Base-by-base conservation (phyloP, 2,888 invertebrate genomes). In the Tuberolachnus salignus region DNA sequence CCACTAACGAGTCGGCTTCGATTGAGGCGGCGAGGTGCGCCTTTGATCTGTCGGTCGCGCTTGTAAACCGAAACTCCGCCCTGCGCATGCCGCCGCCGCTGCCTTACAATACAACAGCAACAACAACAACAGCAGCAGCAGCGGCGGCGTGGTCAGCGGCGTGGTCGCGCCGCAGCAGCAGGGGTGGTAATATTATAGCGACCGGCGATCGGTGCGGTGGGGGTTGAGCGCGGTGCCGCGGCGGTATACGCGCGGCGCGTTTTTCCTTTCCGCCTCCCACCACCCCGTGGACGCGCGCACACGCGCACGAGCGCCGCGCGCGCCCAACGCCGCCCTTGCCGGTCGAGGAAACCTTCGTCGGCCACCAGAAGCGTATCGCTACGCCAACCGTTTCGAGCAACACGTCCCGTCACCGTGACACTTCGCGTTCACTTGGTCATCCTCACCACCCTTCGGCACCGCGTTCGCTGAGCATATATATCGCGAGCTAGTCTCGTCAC, bases 61-160 rank as follows among this genome's bases (percentile, higher is more conserved):
- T 57, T n/a, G 70, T 55, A 42, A 70, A 23, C 70, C 70, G 57
- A 71, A 71, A 71, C 70, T 71, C 70, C 70, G 70, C 70, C 23
- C 66, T 42, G 42, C 42, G 55, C 53, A 14, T 34, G 19, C 4
- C 13, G 3, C 44, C 1, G 14, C 9, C 69, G 51, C 34, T 34
- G 61, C 11, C 6, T n/a, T 8, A 4, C 21, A 21, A 21, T 1
- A 64, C 21, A 23, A 19, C 42, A 19, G 8, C 6, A 44, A 3
- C n/a, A n/a, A n/a, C n/a, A n/a, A n/a, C n/a, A n/a, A n/a, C n/a
- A n/a, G n/a, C n/a, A n/a, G n/a, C n/a, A n/a, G n/a, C n/a, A n/a
- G n/a, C n/a, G n/a, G n/a, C n/a, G n/a, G n/a, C n/a, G n/a, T n/a
- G n/a, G n/a, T n/a, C n/a, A n/a, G n/a, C n/a, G n/a, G n/a, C n/a